Evolutionary conservation across 2,888 invertebrate species (phyloP).

Genomic region (Dysmachus trigonus): DNA sequence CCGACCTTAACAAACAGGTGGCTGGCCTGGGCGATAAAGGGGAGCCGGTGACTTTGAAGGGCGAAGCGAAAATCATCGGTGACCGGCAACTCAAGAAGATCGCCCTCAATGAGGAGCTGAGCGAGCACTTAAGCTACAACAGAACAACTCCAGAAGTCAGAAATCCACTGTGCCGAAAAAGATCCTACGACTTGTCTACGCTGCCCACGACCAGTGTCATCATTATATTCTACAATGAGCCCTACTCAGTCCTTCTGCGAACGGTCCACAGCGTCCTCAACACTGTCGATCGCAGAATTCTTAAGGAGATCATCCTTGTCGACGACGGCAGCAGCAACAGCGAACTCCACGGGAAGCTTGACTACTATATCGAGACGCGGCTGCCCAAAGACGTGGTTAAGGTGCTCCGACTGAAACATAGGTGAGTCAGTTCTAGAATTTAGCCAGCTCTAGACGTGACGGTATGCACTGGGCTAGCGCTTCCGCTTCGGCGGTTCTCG

Average conservation of each 20-base stretch:
- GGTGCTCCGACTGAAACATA: slow-evolving; percentile 77
- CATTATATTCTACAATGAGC: slow-evolving; percentile 90
- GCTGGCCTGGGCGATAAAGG: slow-evolving; percentile 79
- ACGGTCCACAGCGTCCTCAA: slow-evolving; percentile 81
- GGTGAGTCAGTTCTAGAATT: slow-evolving; percentile 63
- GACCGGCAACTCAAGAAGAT: slow-evolving; percentile 81
- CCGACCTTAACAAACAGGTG: slow-evolving; percentile 73
- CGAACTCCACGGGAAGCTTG: slow-evolving; percentile 77
- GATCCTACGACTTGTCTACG: slow-evolving; percentile 69
- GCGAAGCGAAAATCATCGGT: slow-evolving; percentile 72
- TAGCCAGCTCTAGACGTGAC: background rate
- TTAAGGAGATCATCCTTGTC: slow-evolving; percentile 93
- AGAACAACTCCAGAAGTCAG: slow-evolving; percentile 68
- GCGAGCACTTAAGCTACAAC: slow-evolving; percentile 87
- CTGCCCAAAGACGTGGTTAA: slow-evolving; percentile 74
- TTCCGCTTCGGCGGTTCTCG: background rate
- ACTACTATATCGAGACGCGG: slow-evolving; percentile 80
- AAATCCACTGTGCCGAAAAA: slow-evolving; percentile 58
- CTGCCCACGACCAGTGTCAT: slow-evolving; percentile 81
- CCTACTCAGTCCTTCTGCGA: slow-evolving; percentile 81
- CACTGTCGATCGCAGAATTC: slow-evolving; percentile 69
- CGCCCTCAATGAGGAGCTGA: slow-evolving; percentile 88
- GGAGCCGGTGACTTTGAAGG: slow-evolving; percentile 72
- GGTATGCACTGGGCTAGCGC: background rate
- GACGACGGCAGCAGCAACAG: slow-evolving; percentile 89